Conservation (phyloP, 2,113 vertebrate species). For the Hippolais icterina region DNA sequence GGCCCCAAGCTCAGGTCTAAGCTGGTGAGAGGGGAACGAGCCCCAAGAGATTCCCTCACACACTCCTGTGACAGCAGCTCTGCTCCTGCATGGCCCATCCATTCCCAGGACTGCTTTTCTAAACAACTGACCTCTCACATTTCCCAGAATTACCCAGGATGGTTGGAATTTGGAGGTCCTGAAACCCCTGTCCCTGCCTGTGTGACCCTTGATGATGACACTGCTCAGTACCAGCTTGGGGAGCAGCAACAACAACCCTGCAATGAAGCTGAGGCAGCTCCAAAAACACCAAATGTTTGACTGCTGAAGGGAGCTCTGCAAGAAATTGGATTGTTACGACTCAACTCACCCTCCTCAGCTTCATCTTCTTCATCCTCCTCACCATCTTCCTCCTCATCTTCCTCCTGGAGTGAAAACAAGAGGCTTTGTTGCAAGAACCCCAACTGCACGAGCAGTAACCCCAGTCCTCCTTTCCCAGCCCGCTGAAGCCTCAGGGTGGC, state of each 20-base stretch:
- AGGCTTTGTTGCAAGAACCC: neutral
- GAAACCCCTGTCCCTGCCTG: neutral
- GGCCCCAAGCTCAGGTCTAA: neutral
- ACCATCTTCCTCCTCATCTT: conserved; percentile 71
- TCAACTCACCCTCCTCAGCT: conserved; percentile 58
- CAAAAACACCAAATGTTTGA: neutral
- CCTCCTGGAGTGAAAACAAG: conserved; percentile 47
- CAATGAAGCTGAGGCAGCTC: neutral
- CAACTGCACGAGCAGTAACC: neutral
- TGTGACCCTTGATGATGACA: neutral
- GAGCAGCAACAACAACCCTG: neutral
- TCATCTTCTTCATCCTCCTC: conserved; percentile 69
- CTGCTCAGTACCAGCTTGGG: fast-evolving
- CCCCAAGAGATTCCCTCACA: neutral
- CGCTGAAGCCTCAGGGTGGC: neutral
- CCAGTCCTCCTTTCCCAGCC: neutral
- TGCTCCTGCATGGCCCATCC: neutral
- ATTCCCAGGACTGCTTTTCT: neutral
- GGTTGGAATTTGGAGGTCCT: neutral
- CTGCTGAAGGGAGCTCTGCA: neutral
- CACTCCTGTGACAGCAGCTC: neutral
- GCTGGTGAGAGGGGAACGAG: neutral
- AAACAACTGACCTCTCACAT: neutral
- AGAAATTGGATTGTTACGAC: neutral
- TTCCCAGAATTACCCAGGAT: neutral